Evolutionary conservation across 2,888 invertebrate genomes (phyloP).

Genomic region (Cataglyphis albicans): DNA sequence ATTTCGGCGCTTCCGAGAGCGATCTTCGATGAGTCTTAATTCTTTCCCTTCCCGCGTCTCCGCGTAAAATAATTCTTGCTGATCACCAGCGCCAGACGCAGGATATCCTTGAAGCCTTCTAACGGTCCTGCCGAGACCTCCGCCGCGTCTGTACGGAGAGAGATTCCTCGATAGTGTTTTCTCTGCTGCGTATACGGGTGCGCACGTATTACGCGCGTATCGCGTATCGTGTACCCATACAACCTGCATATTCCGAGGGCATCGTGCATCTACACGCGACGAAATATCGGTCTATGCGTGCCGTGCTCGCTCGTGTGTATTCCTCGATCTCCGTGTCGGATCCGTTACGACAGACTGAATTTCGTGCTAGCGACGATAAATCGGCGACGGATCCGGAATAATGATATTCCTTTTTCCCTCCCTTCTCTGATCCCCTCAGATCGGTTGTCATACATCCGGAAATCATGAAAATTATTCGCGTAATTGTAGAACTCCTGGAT

Average conservation of each 20-base stretch:
- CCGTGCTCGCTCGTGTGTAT: conserved; percentile 34
- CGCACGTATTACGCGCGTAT: conserved; percentile 41
- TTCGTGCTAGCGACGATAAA: conserved; percentile 35
- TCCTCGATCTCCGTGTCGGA: conserved; percentile 19
- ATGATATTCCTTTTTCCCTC: neutral
- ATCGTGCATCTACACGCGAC: conserved; percentile 61
- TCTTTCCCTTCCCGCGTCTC: conserved; percentile 61
- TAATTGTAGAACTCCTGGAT: neutral
- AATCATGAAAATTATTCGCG: neutral
- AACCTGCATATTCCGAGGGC: conserved; percentile 51
- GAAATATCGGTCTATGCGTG: conserved; percentile 66
- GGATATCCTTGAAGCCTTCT: conserved; percentile 85
- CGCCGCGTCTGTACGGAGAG: conserved; percentile 69
- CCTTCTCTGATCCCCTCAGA: neutral
- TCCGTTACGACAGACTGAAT: conserved; percentile 46
- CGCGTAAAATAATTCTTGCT: conserved; percentile 80
- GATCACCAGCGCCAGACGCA: conserved; percentile 83
- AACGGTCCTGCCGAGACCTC: conserved; percentile 79
- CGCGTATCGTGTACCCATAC: conserved; percentile 43
- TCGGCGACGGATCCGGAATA: conserved; percentile 1
- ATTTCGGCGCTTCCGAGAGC: neutral
- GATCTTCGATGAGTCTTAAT: conserved; percentile 78
- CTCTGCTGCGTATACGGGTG: conserved; percentile 66
- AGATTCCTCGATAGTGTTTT: conserved; percentile 81
- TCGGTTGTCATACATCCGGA: neutral